Evolutionary conservation across 2,113 vertebrate genomes (phyloP).

Genomic region (Cebus imitator): DNA sequence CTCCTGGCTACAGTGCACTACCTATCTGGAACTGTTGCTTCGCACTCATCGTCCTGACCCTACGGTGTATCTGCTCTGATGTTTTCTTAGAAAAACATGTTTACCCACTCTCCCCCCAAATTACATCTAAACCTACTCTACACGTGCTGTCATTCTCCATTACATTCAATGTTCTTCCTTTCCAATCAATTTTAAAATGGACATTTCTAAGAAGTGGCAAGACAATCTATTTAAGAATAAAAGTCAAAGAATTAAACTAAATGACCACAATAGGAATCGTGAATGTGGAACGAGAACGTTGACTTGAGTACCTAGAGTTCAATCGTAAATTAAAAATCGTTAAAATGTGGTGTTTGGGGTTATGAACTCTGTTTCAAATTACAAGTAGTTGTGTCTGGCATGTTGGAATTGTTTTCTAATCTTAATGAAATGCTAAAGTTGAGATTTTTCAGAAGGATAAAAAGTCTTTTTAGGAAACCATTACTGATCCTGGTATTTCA

Average conservation of each 20-base stretch:
- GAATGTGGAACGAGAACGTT: background rate
- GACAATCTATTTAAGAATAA: background rate
- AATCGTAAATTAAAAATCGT: background rate
- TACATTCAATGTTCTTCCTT: background rate
- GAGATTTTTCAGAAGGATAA: background rate
- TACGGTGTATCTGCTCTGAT: slow-evolving; percentile 54
- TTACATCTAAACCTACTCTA: background rate
- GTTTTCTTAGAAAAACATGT: background rate
- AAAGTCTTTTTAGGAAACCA: background rate
- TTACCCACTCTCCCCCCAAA: background rate
- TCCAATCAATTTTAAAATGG: background rate
- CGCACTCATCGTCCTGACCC: slow-evolving; percentile 63
- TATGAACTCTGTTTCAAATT: background rate
- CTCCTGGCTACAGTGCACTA: slow-evolving; percentile 70
- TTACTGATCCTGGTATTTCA: background rate
- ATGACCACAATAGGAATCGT: background rate
- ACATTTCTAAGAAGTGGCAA: background rate
- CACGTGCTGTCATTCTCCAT: background rate
- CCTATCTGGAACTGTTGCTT: slow-evolving; percentile 54
- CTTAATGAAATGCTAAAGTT: background rate
- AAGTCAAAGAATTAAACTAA: background rate
- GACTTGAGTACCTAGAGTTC: background rate
- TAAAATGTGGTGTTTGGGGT: background rate
- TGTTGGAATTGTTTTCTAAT: background rate
- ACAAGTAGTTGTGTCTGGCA: background rate